Percentiles rank a stretch among this genome's conserved stretches.
These are phyloP conservation scores for Agrilus biguttatus DNA, from an alignment of 2,888 invertebrate species.

Conservation along the genomic window DNA sequence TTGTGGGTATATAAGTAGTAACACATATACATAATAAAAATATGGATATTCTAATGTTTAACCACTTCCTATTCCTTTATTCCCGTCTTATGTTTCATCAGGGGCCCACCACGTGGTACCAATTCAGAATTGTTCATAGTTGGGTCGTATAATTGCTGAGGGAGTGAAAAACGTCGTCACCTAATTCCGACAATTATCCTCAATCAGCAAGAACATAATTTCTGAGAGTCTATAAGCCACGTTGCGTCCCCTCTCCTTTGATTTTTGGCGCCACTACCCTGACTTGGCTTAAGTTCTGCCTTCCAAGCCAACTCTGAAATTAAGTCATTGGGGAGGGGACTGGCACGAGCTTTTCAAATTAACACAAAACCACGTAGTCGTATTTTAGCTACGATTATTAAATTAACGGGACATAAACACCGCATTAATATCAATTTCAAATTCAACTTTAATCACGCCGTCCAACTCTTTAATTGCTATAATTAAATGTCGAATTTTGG, in stretches of 20 bases:
- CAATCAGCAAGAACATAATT: slow-evolving; percentile 25
- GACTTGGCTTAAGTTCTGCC: slow-evolving; percentile 18
- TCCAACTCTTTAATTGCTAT: background rate
- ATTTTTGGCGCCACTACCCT: slow-evolving; percentile 8
- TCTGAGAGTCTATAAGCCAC: slow-evolving; percentile 3
- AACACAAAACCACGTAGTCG: slow-evolving; percentile 8
- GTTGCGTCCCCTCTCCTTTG: too few relatives aligned
- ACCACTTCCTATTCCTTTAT: too few relatives aligned
- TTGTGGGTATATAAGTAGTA: too few relatives aligned
- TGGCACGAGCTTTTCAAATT: slow-evolving; percentile 10
- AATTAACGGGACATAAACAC: slow-evolving; percentile 25
- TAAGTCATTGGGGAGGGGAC: slow-evolving; percentile 20
- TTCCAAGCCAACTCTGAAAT: slow-evolving; percentile 16
- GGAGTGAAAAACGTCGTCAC: slow-evolving; percentile 13
- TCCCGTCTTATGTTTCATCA: too few relatives aligned
- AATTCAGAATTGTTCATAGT: too few relatives aligned
- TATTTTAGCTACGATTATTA: slow-evolving; percentile 23
- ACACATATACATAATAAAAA: too few relatives aligned
- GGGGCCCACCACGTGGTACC: too few relatives aligned
- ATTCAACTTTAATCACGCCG: background rate
- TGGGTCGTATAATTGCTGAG: too few relatives aligned
- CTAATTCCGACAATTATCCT: slow-evolving; percentile 16
- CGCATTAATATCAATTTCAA: slow-evolving; percentile 28
- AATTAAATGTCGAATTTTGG: too few relatives aligned
- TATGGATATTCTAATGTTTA: too few relatives aligned